Percentiles rank a stretch among this genome's conserved stretches.
Evolutionary conservation across 2,113 vertebrate genomes (phyloP).

Genomic region (Poecilia latipinna): DNA sequence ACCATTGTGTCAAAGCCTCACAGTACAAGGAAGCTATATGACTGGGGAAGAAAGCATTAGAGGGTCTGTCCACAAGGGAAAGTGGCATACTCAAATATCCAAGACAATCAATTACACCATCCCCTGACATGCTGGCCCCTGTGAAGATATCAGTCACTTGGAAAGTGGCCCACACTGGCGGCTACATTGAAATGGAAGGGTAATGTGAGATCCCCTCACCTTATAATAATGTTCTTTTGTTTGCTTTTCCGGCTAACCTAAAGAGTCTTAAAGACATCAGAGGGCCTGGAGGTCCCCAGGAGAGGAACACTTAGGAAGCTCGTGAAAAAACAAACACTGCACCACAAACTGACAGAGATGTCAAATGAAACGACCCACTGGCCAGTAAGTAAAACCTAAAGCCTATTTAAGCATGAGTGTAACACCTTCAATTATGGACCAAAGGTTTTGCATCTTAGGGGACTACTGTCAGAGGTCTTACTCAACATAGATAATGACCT

Average conservation of each 20-base stretch:
- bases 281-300: constrained; percentile 57
- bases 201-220: constrained; percentile 87
- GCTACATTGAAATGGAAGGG: constrained; percentile 78
- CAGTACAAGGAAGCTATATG: constrained; percentile 42
- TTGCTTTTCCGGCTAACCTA: constrained; percentile 72
- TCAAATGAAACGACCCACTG: constrained; percentile 55
- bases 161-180: constrained; percentile 88
- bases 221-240: constrained; percentile 88
- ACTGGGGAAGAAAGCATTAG: constrained; percentile 65
- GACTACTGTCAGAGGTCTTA: constrained; percentile 29
- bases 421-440: constrained; percentile 45
- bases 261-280: constrained; percentile 73
- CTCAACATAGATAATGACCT: constrained; percentile 42
- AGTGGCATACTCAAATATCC: constrained; percentile 83
- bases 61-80: constrained; percentile 80
- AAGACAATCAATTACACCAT: constrained; percentile 88
- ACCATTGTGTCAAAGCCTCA: constrained; percentile 54
- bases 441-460: constrained; percentile 37
- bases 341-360: constrained; percentile 58
- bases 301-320: constrained; percentile 63
- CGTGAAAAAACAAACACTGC: constrained; percentile 70
- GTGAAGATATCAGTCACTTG: constrained; percentile 90
- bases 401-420: constrained; percentile 44
- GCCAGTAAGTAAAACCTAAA: constrained; percentile 50
- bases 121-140: constrained; percentile 88